These are phyloP conservation scores for Quadroppia sp. DNA, from an alignment of 2,888 invertebrate genomes.

Conservation along the genomic window DNA sequence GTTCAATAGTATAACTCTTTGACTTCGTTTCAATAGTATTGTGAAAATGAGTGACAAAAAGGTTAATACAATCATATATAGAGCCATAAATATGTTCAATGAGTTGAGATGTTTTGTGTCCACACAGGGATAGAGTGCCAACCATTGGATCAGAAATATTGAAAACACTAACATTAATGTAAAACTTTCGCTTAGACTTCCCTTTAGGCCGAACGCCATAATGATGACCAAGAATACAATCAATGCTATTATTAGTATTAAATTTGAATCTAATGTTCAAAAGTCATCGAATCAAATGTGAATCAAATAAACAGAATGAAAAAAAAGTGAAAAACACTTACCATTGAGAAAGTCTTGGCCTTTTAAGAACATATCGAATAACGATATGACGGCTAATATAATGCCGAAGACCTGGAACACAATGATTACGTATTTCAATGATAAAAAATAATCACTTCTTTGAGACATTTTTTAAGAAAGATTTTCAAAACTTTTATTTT, in stretches of 20 bases:
- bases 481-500: no score
- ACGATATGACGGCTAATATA: not conserved
- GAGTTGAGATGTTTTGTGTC: not conserved
- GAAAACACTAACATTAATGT: not conserved
- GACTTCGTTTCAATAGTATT: not conserved
- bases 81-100: not conserved
- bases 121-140: not conserved
- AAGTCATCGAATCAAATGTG: no score
- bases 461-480: slow-evolving; percentile 2
- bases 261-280: no score
- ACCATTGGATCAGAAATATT: not conserved
- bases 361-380: not conserved
- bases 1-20: not conserved
- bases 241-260: not conserved
- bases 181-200: not conserved
- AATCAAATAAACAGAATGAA: no score
- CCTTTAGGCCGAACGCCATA: not conserved
- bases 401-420: not conserved
- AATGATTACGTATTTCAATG: not conserved
- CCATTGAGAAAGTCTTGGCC: not conserved
- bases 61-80: not conserved
- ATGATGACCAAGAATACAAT: not conserved
- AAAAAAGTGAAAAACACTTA: no score
- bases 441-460: not conserved
- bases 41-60: not conserved